Conservation (phyloP, 2,888 invertebrate genomes). For the Papilio gigon region DNA sequence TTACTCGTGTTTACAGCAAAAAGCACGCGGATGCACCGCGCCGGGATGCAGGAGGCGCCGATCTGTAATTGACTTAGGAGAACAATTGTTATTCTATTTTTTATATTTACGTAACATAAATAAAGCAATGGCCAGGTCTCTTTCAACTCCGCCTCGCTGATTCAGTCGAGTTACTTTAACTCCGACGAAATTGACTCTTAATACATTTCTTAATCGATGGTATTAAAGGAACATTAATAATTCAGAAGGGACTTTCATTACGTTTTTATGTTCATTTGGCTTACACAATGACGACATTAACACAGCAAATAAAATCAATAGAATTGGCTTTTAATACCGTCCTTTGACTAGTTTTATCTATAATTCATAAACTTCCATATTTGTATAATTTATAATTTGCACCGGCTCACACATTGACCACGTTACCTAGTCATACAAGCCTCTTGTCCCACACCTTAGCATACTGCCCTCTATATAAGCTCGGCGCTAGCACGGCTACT, state of each 20-base stretch:
- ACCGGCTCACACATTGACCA: constrained; percentile 6
- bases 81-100: constrained; percentile 20
- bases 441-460: constrained; percentile 33
- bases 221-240: not conserved
- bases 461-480: constrained; percentile 37
- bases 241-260: not conserved
- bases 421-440: constrained; percentile 17
- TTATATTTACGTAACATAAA: constrained; percentile 9
- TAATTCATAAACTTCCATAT: not conserved
- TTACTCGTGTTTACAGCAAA: constrained; percentile 28
- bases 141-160: not conserved
- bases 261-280: not conserved
- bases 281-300: constrained; percentile 2
- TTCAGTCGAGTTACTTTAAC: not conserved
- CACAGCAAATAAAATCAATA: not conserved
- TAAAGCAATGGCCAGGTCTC: not conserved
- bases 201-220: not conserved
- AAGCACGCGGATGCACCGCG: constrained; percentile 22
- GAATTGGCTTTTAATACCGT: not conserved
- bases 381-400: not conserved
- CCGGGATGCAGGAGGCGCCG: constrained; percentile 30
- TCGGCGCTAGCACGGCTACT: constrained; percentile 8
- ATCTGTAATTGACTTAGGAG: constrained; percentile 27
- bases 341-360: not conserved
- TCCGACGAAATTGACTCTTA: not conserved